phyloP scores from a whole-genome alignment of 2,113 vertebrate species.

The Pao palembangensis region DNA sequence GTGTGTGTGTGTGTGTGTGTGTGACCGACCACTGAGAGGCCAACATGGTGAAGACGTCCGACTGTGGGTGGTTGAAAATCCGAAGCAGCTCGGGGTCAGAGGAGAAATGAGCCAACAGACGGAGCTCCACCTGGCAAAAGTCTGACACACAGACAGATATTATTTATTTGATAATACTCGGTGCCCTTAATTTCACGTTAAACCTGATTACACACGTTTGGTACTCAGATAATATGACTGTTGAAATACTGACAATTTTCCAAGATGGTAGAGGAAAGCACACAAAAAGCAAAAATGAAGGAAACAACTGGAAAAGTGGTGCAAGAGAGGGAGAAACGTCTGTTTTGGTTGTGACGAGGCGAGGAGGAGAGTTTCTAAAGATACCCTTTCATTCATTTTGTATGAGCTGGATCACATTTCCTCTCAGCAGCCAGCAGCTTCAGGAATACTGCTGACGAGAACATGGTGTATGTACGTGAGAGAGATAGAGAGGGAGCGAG shows the following conservation, averaged over 20 bases:
- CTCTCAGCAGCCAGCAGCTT: slow-evolving; percentile 45
- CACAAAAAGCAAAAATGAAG: background rate
- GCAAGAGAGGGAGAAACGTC: slow-evolving; percentile 1
- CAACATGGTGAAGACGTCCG: slow-evolving; percentile 84
- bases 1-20: slow-evolving; percentile 14
- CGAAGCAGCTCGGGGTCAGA: slow-evolving; percentile 86
- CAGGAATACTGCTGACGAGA: slow-evolving; percentile 53
- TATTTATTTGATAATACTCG: background rate
- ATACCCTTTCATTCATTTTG: slow-evolving; percentile 66
- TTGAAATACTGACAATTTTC: too few relatives aligned
- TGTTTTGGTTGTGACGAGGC: slow-evolving; percentile 34
- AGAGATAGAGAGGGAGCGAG: background rate
- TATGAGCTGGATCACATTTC: slow-evolving; percentile 63
- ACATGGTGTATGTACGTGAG: slow-evolving; percentile 10
- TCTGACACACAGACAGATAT: slow-evolving; percentile 67
- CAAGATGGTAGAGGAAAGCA: background rate
- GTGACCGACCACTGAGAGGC: slow-evolving; percentile 85
- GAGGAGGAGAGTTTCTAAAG: slow-evolving; percentile 61
- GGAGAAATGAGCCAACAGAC: slow-evolving; percentile 89
- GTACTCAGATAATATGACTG: too few relatives aligned
- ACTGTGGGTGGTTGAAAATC: slow-evolving; percentile 80
- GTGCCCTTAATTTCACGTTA: too few relatives aligned
- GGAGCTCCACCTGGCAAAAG: slow-evolving; percentile 91
- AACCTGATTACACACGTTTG: too few relatives aligned
- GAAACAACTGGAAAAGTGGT: background rate